Evolutionary conservation across 2,797 vertebrate species (phyloP).

Genomic region (Lepus oiostolus): DNA sequence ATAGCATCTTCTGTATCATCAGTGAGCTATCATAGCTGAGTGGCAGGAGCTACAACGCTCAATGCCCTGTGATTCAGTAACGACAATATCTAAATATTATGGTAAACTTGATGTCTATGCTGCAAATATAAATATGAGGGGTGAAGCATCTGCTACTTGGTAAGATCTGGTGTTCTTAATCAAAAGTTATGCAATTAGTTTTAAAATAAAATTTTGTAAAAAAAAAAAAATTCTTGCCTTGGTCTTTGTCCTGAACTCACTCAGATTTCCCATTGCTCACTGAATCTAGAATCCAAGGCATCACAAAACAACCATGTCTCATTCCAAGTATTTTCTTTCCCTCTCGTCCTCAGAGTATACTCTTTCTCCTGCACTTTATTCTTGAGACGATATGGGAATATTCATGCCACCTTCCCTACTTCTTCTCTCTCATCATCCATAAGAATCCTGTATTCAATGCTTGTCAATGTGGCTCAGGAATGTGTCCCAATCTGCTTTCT

Average conservation of each 20-base stretch:
- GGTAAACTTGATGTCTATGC: neutral
- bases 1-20: neutral
- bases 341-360: neutral
- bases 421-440: neutral
- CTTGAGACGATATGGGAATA: neutral
- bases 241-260: neutral
- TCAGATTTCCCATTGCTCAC: neutral
- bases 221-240: neutral
- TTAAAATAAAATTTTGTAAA: neutral
- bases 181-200: neutral
- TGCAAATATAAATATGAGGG: neutral
- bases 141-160: neutral
- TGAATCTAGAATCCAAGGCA: neutral
- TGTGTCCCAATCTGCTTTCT: neutral
- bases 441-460: neutral
- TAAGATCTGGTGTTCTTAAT: neutral
- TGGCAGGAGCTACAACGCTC: neutral
- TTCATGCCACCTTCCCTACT: neutral
- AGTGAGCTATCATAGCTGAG: neutral
- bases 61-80: neutral
- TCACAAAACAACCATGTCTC: neutral
- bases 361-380: neutral
- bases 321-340: neutral
- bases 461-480: neutral
- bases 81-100: neutral